Conservation (phyloP, 2,888 invertebrate genomes). For the Rotaria sp. region DNA sequence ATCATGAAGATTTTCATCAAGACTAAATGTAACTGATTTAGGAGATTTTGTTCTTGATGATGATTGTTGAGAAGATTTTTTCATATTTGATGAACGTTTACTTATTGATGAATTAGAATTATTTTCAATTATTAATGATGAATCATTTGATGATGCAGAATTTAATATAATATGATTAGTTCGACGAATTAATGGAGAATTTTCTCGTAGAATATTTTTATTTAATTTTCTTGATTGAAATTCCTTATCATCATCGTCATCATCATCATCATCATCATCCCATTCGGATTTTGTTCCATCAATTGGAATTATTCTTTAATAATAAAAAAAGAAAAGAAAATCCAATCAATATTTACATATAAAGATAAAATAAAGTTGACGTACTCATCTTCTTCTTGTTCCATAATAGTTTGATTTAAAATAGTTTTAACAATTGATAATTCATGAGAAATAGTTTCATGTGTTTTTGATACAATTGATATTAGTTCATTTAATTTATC, state of each 20-base stretch:
- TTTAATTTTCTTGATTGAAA: too few relatives aligned
- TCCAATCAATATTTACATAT: too few relatives aligned
- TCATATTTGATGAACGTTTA: not conserved
- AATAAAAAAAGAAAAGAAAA: too few relatives aligned
- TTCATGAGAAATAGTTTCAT: not conserved
- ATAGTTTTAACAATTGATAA: not conserved
- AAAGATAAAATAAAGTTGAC: not conserved
- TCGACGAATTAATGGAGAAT: too few relatives aligned
- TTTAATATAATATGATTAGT: too few relatives aligned
- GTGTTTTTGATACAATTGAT: not conserved
- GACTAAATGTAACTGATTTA: not conserved
- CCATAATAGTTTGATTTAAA: not conserved
- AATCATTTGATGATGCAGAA: not conserved
- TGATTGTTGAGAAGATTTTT: not conserved
- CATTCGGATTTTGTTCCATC: too few relatives aligned
- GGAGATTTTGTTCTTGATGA: not conserved
- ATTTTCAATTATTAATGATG: not conserved
- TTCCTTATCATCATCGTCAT: too few relatives aligned
- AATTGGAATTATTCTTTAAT: too few relatives aligned
- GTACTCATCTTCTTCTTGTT: not conserved
- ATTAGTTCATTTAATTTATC: not conserved
- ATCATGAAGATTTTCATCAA: not conserved
- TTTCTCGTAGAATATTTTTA: too few relatives aligned
- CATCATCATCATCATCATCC: too few relatives aligned
- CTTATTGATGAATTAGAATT: not conserved